Conservation (phyloP, 2,888 invertebrate species). For the Chrysina gloriosa region DNA sequence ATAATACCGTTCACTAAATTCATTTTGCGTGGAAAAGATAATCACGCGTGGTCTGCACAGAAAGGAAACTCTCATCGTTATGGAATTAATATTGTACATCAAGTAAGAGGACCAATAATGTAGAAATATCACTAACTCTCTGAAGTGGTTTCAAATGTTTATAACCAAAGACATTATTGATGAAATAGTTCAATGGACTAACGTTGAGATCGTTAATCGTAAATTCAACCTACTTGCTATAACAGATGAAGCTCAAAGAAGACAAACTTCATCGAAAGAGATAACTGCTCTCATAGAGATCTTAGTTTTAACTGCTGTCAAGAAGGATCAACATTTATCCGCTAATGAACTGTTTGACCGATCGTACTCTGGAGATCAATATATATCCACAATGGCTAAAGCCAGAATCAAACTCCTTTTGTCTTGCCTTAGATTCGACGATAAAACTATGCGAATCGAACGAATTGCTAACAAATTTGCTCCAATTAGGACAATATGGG, state of each 20-base stretch:
- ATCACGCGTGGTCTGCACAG: neutral
- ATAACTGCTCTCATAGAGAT: neutral
- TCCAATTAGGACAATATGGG: constrained; percentile 1
- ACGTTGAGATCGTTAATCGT: neutral
- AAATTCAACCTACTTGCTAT: neutral
- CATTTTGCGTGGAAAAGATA: neutral
- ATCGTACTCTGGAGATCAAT: neutral
- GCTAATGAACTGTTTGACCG: neutral
- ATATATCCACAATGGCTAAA: constrained; percentile 5
- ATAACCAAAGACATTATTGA: neutral
- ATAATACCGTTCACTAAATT: neutral
- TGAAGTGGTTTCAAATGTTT: neutral
- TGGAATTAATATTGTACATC: neutral
- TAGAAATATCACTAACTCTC: neutral
- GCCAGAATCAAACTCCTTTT: neutral
- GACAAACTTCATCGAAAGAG: neutral
- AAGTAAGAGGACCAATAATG: neutral
- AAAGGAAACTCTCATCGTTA: neutral
- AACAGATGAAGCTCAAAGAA: neutral
- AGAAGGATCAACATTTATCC: neutral
- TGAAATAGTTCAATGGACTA: neutral
- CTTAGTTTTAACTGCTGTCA: neutral
- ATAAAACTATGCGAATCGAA: neutral
- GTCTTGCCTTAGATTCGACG: constrained; percentile 1
- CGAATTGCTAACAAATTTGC: neutral